phyloP scores from a whole-genome alignment of 2,797 vertebrate species.

The Octomys mimax region DNA sequence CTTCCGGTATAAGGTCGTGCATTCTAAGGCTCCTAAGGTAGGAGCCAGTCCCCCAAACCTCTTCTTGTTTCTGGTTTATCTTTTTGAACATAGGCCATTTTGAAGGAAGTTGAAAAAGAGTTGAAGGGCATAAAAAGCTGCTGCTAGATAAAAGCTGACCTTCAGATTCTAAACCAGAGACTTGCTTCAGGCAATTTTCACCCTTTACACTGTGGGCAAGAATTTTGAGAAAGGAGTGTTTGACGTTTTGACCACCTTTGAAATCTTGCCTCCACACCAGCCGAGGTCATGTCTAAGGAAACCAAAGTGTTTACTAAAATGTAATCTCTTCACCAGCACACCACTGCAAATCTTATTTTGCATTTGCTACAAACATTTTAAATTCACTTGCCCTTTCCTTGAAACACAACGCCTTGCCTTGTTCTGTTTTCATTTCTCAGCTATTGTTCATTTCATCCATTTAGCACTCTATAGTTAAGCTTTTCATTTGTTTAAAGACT shows the following conservation, averaged over 20 bases:
- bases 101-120: background rate
- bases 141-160: background rate
- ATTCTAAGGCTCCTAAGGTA: background rate
- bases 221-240: background rate
- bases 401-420: constrained; percentile 74
- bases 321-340: constrained; percentile 70
- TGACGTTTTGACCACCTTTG: background rate
- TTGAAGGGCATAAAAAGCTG: background rate
- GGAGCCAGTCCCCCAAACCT: background rate
- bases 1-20: background rate
- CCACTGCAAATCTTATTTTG: constrained; percentile 69
- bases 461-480: constrained; percentile 34
- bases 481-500: constrained; percentile 32
- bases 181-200: rapidly evolving
- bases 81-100: background rate
- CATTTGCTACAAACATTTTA: constrained; percentile 74
- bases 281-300: constrained; percentile 65
- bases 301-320: constrained; percentile 68
- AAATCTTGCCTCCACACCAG: constrained; percentile 28
- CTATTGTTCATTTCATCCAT: constrained; percentile 70
- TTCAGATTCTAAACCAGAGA: background rate
- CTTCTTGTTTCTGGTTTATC: background rate
- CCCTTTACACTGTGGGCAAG: background rate
- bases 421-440: constrained; percentile 74
- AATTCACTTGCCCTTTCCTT: constrained; percentile 34